Percentiles rank a stretch among this genome's conserved stretches.
These are phyloP conservation scores for Caenorhabditis latens DNA, from an alignment of 1,140 invertebrate species.

Conservation along the genomic window DNA sequence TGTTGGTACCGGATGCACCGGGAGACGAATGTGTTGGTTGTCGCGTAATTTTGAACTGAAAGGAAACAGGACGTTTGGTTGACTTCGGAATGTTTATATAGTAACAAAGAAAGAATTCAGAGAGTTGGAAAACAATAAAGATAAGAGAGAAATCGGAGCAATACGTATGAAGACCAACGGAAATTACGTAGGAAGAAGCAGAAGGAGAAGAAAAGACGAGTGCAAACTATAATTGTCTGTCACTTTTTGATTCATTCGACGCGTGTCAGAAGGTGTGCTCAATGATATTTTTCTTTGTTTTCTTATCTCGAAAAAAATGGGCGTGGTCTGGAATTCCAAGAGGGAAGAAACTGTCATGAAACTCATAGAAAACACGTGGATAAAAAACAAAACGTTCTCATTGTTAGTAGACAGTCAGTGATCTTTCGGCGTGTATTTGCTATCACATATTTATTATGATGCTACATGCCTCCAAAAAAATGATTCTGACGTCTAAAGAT, in stretches of 20 bases:
- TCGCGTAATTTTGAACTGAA: slow-evolving; percentile 44
- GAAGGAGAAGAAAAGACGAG: not conserved
- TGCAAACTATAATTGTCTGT: slow-evolving; percentile 26
- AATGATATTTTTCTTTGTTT: not conserved
- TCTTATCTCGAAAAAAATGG: not conserved
- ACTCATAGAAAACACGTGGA: not conserved
- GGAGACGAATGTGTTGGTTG: slow-evolving; percentile 31
- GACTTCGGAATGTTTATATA: not conserved
- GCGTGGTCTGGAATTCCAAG: not conserved
- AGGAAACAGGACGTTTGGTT: not conserved
- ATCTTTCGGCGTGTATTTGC: not conserved
- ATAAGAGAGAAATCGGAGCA: slow-evolving; percentile 20
- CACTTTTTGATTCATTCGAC: not conserved
- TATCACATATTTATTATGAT: slow-evolving; percentile 12
- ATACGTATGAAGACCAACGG: slow-evolving; percentile 13
- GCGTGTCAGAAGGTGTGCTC: not conserved
- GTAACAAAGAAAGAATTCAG: not conserved
- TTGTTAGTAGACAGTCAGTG: not conserved
- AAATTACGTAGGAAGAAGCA: slow-evolving; percentile 24
- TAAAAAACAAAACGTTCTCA: not conserved
- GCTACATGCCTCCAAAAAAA: not conserved
- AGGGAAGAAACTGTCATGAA: not conserved
- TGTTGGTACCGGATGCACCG: slow-evolving; percentile 6
- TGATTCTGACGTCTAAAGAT: slow-evolving; percentile 43
- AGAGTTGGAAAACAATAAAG: slow-evolving; percentile 30